Conservation (phyloP, 2,113 vertebrate species). For the Hipposideros armiger region DNA sequence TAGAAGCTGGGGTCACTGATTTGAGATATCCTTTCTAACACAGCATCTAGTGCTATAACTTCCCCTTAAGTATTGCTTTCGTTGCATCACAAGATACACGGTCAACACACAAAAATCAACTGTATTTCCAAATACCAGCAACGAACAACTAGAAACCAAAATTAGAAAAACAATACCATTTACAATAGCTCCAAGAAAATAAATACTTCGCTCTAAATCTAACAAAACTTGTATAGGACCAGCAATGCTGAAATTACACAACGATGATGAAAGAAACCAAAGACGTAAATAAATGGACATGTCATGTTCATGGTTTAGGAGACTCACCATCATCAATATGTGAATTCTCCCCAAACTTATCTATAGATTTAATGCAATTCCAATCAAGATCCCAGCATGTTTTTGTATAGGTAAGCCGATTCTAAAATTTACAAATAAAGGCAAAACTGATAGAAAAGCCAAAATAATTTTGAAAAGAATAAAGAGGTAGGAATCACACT, state of each 20-base stretch:
- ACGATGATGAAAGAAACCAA: neutral
- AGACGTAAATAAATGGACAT: neutral
- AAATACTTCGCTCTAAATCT: constrained; percentile 22
- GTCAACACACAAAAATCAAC: neutral
- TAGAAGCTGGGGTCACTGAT: neutral
- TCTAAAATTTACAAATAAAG: neutral
- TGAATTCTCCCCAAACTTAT: neutral
- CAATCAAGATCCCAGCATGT: neutral
- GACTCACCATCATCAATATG: neutral
- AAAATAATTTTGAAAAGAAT: constrained; percentile 25
- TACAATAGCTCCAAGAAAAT: constrained; percentile 10
- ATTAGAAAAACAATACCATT: neutral
- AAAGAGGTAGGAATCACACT: neutral
- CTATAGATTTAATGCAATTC: neutral
- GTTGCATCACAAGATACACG: neutral
- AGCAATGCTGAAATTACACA: neutral
- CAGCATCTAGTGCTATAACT: neutral
- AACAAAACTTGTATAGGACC: neutral
- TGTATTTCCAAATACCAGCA: constrained; percentile 19
- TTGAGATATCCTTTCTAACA: neutral
- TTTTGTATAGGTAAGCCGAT: neutral
- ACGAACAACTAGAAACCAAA: constrained; percentile 29
- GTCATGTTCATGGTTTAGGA: neutral
- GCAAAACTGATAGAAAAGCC: neutral
- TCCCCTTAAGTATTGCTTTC: neutral